Evolutionary conservation across 2,113 vertebrate genomes (phyloP).

Genomic region (Brienomyrus longianalis): DNA sequence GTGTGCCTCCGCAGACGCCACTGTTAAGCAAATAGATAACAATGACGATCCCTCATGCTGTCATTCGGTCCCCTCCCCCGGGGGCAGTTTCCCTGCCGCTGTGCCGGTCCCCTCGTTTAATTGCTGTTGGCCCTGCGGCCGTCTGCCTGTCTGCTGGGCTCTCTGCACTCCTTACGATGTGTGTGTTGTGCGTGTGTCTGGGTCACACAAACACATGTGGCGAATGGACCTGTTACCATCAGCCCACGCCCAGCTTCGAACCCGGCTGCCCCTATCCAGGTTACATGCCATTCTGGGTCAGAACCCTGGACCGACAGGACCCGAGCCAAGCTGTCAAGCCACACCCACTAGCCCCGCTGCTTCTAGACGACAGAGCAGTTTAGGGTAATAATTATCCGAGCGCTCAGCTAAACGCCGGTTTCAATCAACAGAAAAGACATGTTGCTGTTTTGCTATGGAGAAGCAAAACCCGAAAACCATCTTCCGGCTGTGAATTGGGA

Average conservation of each 20-base stretch:
- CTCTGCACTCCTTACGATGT: not conserved
- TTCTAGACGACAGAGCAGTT: not conserved
- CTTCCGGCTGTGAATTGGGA: not conserved
- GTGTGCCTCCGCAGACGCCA: constrained; percentile 61
- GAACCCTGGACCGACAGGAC: not conserved
- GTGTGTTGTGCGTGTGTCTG: not conserved
- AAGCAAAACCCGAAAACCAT: not conserved
- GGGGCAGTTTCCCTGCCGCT: constrained; percentile 51
- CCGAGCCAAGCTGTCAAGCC: not conserved
- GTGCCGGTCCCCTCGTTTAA: constrained; percentile 56
- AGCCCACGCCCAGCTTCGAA: not conserved
- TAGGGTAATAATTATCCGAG: not conserved
- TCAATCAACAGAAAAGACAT: not conserved
- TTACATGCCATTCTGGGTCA: not conserved
- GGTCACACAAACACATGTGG: not conserved
- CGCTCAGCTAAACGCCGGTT: not conserved
- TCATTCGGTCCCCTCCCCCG: constrained; percentile 53
- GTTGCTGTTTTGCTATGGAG: not conserved
- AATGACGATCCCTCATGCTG: constrained; percentile 73
- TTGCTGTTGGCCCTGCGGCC: constrained; percentile 63
- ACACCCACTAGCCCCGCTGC: not conserved
- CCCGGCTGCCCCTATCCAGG: not conserved
- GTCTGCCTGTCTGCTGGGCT: constrained; percentile 50
- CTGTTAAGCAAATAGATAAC: constrained; percentile 72
- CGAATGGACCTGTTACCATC: not conserved